Conservation (phyloP, 2,113 vertebrate genomes). For the Macquaria ambigua region DNA sequence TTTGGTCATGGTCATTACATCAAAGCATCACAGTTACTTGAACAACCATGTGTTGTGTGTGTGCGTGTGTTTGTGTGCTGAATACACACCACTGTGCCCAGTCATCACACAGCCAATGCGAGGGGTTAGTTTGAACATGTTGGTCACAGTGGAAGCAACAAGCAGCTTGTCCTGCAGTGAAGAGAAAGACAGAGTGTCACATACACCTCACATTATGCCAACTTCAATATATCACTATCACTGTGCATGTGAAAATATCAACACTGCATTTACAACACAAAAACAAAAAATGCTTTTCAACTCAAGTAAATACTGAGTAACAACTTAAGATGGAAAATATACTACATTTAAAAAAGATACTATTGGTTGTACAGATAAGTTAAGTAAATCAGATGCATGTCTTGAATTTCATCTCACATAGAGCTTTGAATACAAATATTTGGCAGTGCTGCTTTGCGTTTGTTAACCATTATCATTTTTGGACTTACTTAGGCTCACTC, state of each 20-base stretch:
- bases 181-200: background rate
- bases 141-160: constrained; percentile 84
- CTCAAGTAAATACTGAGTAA: background rate
- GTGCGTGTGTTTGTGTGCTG: background rate
- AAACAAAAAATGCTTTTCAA: background rate
- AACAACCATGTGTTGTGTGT: background rate
- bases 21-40: background rate
- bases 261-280: background rate
- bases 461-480: background rate
- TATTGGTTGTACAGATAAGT: background rate
- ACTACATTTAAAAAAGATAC: background rate
- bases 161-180: constrained; percentile 84
- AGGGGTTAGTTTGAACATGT: constrained; percentile 84
- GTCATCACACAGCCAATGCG: constrained; percentile 88
- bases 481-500: background rate
- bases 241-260: background rate
- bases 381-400: background rate
- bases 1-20: background rate
- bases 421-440: background rate
- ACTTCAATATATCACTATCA: background rate
- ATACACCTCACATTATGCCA: background rate
- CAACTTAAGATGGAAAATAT: background rate
- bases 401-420: background rate
- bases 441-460: background rate
- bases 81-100: constrained; percentile 79